phyloP scores from a whole-genome alignment of 2,888 invertebrate species.

The Mycogona germanica region DNA sequence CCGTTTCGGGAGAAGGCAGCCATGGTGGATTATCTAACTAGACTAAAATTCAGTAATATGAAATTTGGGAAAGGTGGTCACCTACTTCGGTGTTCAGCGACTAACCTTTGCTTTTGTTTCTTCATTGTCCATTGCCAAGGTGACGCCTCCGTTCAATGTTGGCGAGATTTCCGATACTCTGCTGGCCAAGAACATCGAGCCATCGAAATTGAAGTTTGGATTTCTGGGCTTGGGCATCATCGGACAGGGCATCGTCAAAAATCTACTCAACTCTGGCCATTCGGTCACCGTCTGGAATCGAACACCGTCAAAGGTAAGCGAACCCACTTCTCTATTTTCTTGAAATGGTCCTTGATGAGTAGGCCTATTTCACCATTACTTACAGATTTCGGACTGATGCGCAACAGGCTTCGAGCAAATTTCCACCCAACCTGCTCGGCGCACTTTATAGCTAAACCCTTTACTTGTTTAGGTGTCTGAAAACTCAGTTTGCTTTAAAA shows the following conservation, averaged over 20 bases:
- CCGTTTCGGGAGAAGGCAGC: too few species aligned
- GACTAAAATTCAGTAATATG: too few species aligned
- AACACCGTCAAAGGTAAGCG: slow-evolving; percentile 73
- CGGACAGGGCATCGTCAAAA: slow-evolving; percentile 91
- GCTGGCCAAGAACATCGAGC: slow-evolving; percentile 69
- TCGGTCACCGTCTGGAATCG: slow-evolving; percentile 90
- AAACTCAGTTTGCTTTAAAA: too few species aligned
- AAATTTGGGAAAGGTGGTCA: too few species aligned
- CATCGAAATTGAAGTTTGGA: slow-evolving; percentile 78
- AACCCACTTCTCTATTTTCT: not conserved
- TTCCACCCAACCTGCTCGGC: too few species aligned
- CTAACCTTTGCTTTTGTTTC: too few species aligned
- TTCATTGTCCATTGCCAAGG: too few species aligned
- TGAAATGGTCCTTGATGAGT: not conserved
- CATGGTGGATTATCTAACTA: too few species aligned
- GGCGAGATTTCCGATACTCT: slow-evolving; percentile 61
- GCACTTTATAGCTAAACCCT: too few species aligned
- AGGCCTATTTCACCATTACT: not conserved
- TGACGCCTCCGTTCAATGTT: slow-evolving; percentile 61
- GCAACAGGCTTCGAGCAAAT: not conserved
- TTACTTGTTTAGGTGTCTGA: too few species aligned
- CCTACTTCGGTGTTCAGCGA: too few species aligned
- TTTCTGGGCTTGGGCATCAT: slow-evolving; percentile 92
- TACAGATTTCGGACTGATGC: not conserved
- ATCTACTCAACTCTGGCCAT: slow-evolving; percentile 85